phyloP scores from a whole-genome alignment of 2,113 vertebrate species.

The Egretta garzetta region DNA sequence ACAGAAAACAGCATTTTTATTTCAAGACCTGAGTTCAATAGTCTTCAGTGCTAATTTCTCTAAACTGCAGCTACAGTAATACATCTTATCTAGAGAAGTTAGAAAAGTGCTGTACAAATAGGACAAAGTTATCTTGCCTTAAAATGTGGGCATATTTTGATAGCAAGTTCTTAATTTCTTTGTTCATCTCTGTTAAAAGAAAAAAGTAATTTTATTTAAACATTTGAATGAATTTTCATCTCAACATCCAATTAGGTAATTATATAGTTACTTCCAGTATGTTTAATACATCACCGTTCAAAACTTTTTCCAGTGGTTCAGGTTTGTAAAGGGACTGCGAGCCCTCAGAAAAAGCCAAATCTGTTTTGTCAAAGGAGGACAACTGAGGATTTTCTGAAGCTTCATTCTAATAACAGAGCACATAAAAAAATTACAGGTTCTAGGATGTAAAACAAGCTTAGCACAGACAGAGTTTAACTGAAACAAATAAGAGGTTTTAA shows the following conservation, averaged over 20 bases:
- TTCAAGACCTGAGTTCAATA: not conserved
- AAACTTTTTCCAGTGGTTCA: constrained; percentile 67
- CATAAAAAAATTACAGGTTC: not conserved
- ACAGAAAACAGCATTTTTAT: not conserved
- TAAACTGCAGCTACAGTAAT: not conserved
- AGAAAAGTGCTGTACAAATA: not conserved
- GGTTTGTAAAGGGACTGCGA: constrained; percentile 6
- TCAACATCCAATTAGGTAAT: not conserved
- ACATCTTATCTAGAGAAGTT: not conserved
- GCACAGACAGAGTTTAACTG: not conserved
- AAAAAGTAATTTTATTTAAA: not conserved
- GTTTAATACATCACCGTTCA: constrained; percentile 71
- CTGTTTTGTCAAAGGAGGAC: constrained; percentile 50
- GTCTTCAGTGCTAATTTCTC: not conserved
- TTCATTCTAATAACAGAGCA: constrained; percentile 63
- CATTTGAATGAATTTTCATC: not conserved
- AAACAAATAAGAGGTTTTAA: not conserved
- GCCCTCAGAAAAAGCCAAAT: constrained; percentile 42
- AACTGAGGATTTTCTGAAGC: constrained; percentile 52
- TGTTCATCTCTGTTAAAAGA: constrained; percentile 69
- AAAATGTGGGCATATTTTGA: constrained; percentile 73
- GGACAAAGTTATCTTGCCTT: constrained; percentile 69
- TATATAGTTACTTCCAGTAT: not conserved
- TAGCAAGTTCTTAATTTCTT: constrained; percentile 72
- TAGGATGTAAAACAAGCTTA: not conserved